Evolutionary conservation across 1,140 invertebrate genomes (phyloP), one percentile per base, ranked within the genome.

Genomic region (Carposina sasakii): DNA sequence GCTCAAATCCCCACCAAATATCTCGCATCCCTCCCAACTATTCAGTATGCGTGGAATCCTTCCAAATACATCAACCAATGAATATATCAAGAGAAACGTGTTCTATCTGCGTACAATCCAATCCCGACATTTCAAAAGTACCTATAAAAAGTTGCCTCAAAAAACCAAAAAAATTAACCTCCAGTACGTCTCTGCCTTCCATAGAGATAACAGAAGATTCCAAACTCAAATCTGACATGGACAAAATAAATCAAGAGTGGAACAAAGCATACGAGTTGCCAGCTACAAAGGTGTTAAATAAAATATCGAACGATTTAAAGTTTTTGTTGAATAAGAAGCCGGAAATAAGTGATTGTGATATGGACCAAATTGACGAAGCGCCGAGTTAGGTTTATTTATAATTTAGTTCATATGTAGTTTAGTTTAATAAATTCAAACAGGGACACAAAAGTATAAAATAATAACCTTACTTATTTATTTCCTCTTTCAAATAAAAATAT

Each of bases 301-400:
- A 91, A 56, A 93, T 93, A 62, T 91, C 90, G 1, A 89, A 91
- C 61, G 91, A 93, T 74, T 81, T 93, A 31, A 91, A 93, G 72
- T 93, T 92, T 79, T 71, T 93, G 47, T 74, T 93, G 37, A 92
- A 92, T 71, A 87, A 90, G 42, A 89, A 83, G 34, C 65, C 73
- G 31, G 64, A 68, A n/a, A n/a, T n/a, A 40, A 67, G 53, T 33
- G 54, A 60, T 54, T 60, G 64, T 39, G 46, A 56, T n/a, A n/a
- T n/a, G n/a, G n/a, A n/a, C n/a, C n/a, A n/a, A n/a, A n/a, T n/a
- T 54, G 74, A 77, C 37, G 67, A 81, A 47, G 76, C 71, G 2
- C 79, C 81, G 13, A 77, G 76, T 57, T 76, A 82, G 70, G 40
- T n/a, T n/a, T n/a, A n/a, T n/a, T n/a, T n/a, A n/a, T n/a, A n/a